Evolutionary conservation across 2,888 invertebrate species (phyloP), one percentile per base, ranked within the genome.

Genomic region (Hydrotaea cyrtoneurina): DNA sequence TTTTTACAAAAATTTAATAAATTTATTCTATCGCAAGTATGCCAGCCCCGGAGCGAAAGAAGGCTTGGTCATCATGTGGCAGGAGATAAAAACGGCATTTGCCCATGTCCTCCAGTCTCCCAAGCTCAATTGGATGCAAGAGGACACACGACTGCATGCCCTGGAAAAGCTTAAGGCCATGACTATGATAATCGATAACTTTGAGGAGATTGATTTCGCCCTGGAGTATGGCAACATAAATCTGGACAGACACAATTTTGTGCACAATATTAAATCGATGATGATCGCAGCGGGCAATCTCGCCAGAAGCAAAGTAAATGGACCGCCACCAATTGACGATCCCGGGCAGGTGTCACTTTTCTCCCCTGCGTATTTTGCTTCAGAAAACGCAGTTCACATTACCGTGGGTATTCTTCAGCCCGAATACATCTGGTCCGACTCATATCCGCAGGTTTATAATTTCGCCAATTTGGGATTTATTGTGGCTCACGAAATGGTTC

Each of bases 371-470:
- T 88, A 91, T 78, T 88, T 90, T 8, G 75, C 89, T 0, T 62
- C 88, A 10, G 90, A 91, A 80, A 92, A 92, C 39, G 83, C 64
- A 0, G 89, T 92, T 23, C 89, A 88, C 59, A 87, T 90, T 13
- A 88, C 91, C 0, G 79, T 89, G 19, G 83, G 86, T 0, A 39
- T 90, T 57, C 55, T 90, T 5, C 90, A 91, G 31, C 88, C 90
- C 0, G 88, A 90, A 23, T 87, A 88, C 23, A 75, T 89, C 2
- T 91, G 90, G 87, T 89, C 90, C 26, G 82, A 86, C 2, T 21
- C 82, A 43, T 90, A 90, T 82, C 89, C 90, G 7, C 31, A 21
- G 19, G 57, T 23, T 19, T 57, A 11, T 8, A 57, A 57, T 21
- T 57, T 57, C 11, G 57, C 21, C 11, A 21, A 7, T 15, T 80